Percentiles rank a stretch among this genome's conserved stretches.
Conservation (phyloP, 2,113 vertebrate genomes). For the Neogobius melanostomus region DNA sequence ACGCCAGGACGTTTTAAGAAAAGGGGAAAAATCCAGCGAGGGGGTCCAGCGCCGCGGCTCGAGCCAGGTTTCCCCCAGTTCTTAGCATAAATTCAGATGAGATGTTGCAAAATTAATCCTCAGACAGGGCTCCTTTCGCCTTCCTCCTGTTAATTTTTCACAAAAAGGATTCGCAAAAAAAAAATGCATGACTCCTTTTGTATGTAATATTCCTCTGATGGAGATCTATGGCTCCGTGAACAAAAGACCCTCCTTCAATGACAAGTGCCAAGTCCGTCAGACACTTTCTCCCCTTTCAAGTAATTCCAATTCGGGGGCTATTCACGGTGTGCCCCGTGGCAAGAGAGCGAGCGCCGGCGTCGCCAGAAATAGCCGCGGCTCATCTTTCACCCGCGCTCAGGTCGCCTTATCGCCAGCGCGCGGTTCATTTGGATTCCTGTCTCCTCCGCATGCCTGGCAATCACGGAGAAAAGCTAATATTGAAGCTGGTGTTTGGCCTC, state of each 20-base stretch:
- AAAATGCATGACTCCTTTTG: conserved; percentile 66
- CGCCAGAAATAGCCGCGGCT: conserved; percentile 82
- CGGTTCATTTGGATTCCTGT: conserved; percentile 78
- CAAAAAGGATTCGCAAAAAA: conserved; percentile 54
- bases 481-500: conserved; percentile 66
- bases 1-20: conserved; percentile 24
- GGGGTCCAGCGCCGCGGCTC: not conserved
- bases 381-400: conserved; percentile 82
- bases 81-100: conserved; percentile 33
- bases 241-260: conserved; percentile 78
- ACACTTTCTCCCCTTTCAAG: conserved; percentile 74
- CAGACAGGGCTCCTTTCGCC: conserved; percentile 25
- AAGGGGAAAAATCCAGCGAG: not conserved
- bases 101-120: conserved; percentile 46
- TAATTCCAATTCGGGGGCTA: conserved; percentile 77
- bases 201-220: conserved; percentile 58
- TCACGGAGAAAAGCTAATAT: conserved; percentile 75
- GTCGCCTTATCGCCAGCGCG: conserved; percentile 70
- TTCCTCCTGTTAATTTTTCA: conserved; percentile 60
- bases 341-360: conserved; percentile 68
- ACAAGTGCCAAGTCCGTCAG: conserved; percentile 78
- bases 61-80: conserved; percentile 26
- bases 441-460: conserved; percentile 68
- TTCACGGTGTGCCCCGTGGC: conserved; percentile 83
- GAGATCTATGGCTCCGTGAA: conserved; percentile 74